Conservation (phyloP, 2,797 vertebrate genomes). For the Gouania willdenowi region DNA sequence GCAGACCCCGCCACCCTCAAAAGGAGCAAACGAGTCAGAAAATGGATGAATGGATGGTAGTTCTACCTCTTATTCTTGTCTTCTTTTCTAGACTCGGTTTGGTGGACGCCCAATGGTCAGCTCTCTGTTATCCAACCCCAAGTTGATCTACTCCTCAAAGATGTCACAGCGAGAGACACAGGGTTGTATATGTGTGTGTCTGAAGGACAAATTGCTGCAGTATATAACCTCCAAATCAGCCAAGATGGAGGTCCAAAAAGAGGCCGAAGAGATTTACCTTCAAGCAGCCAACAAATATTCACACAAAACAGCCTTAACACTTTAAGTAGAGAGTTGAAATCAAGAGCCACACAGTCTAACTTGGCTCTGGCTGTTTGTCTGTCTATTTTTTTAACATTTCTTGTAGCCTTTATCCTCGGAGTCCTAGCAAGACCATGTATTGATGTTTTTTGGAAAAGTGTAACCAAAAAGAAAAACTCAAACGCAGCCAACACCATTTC, state of each 20-base stretch:
- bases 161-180: constrained; percentile 42
- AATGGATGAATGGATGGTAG: too few relatives aligned
- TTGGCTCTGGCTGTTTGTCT: constrained; percentile 80
- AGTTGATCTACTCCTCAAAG: constrained; percentile 57
- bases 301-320: neutral
- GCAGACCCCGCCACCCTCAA: too few relatives aligned
- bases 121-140: constrained; percentile 41
- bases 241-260: constrained; percentile 38
- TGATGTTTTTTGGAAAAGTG: constrained; percentile 66
- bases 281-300: constrained; percentile 4
- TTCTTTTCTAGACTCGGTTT: constrained; percentile 56
- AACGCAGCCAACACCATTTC: constrained; percentile 12
- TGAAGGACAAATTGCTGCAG: constrained; percentile 31
- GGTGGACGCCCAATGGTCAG: constrained; percentile 75
- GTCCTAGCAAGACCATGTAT: constrained; percentile 80
- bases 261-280: constrained; percentile 42
- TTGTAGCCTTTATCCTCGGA: constrained; percentile 85
- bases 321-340: too few relatives aligned
- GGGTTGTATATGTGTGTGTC: constrained; percentile 70
- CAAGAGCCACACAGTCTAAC: constrained; percentile 26
- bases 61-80: too few relatives aligned
- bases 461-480: constrained; percentile 40
- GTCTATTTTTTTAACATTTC: constrained; percentile 84
- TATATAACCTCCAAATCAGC: constrained; percentile 66
- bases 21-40: too few relatives aligned